Base-by-base conservation (phyloP, 2,888 invertebrate species). In the Agrotis ipsilon region DNA sequence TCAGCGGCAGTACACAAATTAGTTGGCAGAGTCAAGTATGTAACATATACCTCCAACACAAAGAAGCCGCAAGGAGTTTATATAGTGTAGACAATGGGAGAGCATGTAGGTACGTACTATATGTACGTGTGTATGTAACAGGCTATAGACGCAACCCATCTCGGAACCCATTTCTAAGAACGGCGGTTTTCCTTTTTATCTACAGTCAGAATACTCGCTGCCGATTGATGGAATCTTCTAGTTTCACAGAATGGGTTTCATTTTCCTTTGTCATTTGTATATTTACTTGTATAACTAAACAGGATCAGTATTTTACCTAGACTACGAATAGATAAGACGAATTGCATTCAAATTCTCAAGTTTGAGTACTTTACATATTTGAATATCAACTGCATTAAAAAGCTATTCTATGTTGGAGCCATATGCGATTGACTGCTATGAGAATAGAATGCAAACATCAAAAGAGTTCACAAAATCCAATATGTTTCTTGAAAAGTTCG, bases 201-300 rank as follows among this genome's bases (percentile, higher is more conserved):
- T 85, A 68, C 71, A 79, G 81, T 69, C 75, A 78, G 78, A 82
- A 82, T 78, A 80, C 76, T 85, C 65, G 78, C 78, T 78, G 78
- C 70, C 85, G 83, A 85, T 85, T 85, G 85, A 85, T 85, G 80
- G 83, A 85, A 85, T 85, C 80, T 83, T 80, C 75, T 83, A 75
- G 85, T 73, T 80, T 81, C 73, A 68, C 77, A 46, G 63, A 72
- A 81, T 73, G 57, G 45, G 58, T 85, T 72, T 54, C 55, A 72
- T 75, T 80, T 75, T 77, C 65, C 61, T 77, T 75, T 80, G 69
- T 68, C 72, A 74, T 69, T 67, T 74, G 68, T 43, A 5, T 48
- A 54, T 76, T 16, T 59, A 57, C 76, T 68, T 51, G 2, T 67
- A 16, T n/a, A 16, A 32, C 7, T 2, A 27, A 59, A 32, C 13